Conservation (phyloP, 2,797 vertebrate species). For the Enteromius anoplus region DNA sequence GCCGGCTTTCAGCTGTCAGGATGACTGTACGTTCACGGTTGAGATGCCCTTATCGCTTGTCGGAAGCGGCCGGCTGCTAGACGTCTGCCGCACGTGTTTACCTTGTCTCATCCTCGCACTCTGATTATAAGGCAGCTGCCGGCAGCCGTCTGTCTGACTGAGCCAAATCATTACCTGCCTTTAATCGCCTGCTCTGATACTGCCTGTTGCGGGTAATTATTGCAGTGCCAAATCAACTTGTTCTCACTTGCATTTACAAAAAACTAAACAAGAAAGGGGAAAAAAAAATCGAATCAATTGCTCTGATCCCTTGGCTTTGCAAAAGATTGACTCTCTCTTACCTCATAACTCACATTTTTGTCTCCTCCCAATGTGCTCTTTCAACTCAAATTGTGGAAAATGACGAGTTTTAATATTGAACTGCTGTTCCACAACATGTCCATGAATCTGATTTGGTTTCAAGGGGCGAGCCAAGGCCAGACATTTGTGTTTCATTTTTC, state of each 20-base stretch:
- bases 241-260: constrained; percentile 65
- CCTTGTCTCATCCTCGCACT: constrained; percentile 23
- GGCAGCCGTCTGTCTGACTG: constrained; percentile 24
- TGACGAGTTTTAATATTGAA: constrained; percentile 1
- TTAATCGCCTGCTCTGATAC: constrained; percentile 77
- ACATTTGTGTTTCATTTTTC: constrained; percentile 45
- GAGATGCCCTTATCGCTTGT: constrained; percentile 28
- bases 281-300: not conserved
- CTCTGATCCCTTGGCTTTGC: constrained; percentile 23
- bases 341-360: not conserved
- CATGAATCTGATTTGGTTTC: constrained; percentile 9
- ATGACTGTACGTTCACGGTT: constrained; percentile 10
- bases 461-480: not conserved
- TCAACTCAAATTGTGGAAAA: not conserved
- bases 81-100: constrained; percentile 46
- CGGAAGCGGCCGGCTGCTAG: not conserved
- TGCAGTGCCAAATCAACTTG: constrained; percentile 74
- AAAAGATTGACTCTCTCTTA: constrained; percentile 8
- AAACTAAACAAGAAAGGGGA: constrained; percentile 3
- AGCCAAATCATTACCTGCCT: constrained; percentile 58
- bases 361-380: not conserved
- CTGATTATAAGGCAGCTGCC: constrained; percentile 46
- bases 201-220: constrained; percentile 75
- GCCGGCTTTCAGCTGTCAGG: constrained; percentile 35
- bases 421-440: constrained; percentile 15